A percentile compares a stretch with the other conserved stretches of the same genome.
These are phyloP conservation scores for Crotophaga sulcirostris DNA, from an alignment of 2,113 vertebrate genomes.

Conservation along the genomic window DNA sequence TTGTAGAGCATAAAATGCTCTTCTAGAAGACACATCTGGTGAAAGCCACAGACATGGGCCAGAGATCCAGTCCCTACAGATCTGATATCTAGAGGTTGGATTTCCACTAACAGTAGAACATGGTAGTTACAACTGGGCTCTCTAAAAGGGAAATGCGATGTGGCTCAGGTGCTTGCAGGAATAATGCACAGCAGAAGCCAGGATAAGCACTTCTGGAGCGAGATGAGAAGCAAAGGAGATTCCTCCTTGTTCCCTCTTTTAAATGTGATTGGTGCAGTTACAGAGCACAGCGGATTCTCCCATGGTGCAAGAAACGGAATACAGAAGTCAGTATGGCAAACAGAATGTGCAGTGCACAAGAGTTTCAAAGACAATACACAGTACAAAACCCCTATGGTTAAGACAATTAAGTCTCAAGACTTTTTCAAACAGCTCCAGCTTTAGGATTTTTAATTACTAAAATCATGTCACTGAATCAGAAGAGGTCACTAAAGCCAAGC, in stretches of 20 bases:
- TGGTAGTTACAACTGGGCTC: neutral
- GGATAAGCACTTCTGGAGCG: neutral
- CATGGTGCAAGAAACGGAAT: accelerated
- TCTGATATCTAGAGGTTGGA: neutral
- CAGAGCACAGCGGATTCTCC: neutral
- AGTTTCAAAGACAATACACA: neutral
- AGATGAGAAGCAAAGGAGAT: neutral
- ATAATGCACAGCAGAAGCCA: neutral
- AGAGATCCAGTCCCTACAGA: neutral
- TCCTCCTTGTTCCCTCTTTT: neutral
- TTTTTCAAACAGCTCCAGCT: conserved; percentile 8
- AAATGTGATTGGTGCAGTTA: neutral
- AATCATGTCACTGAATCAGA: conserved; percentile 19
- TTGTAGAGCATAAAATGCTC: neutral
- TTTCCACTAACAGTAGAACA: neutral
- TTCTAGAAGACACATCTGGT: neutral
- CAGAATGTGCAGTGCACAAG: neutral
- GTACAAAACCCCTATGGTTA: neutral
- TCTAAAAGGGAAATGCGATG: neutral
- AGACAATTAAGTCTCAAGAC: neutral
- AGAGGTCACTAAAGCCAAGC: conserved; percentile 21
- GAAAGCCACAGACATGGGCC: neutral
- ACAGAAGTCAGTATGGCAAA: neutral
- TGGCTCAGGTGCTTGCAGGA: neutral
- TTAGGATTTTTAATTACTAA: conserved; percentile 41